Conservation (phyloP, 2,888 invertebrate genomes). For the Eilema sororculum region DNA sequence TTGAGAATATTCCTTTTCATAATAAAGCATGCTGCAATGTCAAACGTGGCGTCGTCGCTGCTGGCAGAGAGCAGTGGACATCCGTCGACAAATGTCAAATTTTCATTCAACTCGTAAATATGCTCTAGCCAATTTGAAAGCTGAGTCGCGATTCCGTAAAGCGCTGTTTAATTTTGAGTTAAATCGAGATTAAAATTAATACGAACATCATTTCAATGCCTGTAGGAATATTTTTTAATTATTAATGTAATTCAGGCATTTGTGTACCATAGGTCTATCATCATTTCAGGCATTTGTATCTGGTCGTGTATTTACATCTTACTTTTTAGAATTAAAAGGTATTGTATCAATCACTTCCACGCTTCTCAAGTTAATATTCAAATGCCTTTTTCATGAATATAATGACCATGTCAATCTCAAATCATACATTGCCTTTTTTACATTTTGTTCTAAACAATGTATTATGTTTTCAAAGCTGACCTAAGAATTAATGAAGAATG, state of each 20-base stretch:
- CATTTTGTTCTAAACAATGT: too few species aligned
- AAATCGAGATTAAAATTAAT: conserved; percentile 22
- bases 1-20: conserved; percentile 57
- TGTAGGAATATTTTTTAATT: background rate
- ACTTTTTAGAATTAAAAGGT: too few species aligned
- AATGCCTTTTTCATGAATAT: too few species aligned
- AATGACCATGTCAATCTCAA: too few species aligned
- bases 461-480: too few species aligned
- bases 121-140: conserved; percentile 52
- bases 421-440: too few species aligned
- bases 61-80: conserved; percentile 47
- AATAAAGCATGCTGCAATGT: conserved; percentile 65
- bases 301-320: too few species aligned
- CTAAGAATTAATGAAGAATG: too few species aligned
- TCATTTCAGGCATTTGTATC: too few species aligned
- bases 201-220: background rate
- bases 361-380: too few species aligned
- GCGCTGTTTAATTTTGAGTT: conserved; percentile 26
- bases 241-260: too few species aligned
- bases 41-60: conserved; percentile 58
- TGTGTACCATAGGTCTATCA: too few species aligned
- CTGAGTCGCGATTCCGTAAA: conserved; percentile 38
- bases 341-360: background rate
- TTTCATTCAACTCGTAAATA: conserved; percentile 57
- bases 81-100: conserved; percentile 53